Conservation (phyloP, 2,113 vertebrate species). For the Corythornis vintsioides region DNA sequence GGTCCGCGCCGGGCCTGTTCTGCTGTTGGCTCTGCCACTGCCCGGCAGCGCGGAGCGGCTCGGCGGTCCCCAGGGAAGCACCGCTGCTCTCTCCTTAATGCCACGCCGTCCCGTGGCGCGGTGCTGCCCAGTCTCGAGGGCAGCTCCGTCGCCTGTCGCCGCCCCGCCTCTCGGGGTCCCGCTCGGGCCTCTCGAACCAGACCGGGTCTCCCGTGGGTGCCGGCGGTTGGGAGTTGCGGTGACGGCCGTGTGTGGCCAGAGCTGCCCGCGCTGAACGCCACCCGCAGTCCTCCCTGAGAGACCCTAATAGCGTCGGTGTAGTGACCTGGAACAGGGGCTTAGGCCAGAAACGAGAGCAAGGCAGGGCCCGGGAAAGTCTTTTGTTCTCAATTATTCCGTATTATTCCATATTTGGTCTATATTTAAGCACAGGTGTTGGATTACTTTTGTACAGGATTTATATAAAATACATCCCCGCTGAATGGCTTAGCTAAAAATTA, state of each 20-base stretch:
- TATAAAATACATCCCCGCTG: accelerated
- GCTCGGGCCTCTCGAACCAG: not conserved
- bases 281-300: too few species aligned
- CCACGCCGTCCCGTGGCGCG: too few species aligned
- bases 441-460: accelerated
- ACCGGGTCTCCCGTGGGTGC: not conserved
- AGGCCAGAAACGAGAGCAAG: accelerated
- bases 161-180: not conserved
- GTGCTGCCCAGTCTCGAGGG: too few species aligned
- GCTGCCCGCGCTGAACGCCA: not conserved
- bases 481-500: not conserved
- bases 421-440: accelerated
- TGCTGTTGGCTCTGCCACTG: not conserved
- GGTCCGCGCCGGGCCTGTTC: not conserved
- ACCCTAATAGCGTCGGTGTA: accelerated
- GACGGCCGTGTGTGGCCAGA: not conserved
- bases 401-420: accelerated
- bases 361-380: accelerated
- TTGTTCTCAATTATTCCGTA: accelerated
- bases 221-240: accelerated
- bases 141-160: not conserved
- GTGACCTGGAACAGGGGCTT: accelerated
- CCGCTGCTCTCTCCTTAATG: not conserved
- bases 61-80: too few species aligned
- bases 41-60: too few species aligned